phyloP scores from a whole-genome alignment of 2,797 vertebrate genomes.

The Coendou prehensilis region DNA sequence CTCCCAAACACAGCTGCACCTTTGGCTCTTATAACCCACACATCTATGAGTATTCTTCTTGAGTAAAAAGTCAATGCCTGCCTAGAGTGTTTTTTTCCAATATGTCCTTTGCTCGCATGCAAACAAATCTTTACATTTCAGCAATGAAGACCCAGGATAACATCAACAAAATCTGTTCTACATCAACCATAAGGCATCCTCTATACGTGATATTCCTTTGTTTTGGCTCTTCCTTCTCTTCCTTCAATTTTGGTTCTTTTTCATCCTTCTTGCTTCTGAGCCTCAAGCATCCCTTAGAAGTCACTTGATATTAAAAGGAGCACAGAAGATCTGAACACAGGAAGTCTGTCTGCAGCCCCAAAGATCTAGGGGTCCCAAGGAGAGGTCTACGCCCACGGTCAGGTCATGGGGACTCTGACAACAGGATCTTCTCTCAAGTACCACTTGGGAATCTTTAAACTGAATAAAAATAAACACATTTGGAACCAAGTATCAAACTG shows the following conservation, averaged over 20 bases:
- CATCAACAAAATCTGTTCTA: background rate
- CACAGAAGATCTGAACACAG: background rate
- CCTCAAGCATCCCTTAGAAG: background rate
- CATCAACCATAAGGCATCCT: background rate
- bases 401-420: background rate
- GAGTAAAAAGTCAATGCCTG: background rate
- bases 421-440: background rate
- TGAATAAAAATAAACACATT: background rate
- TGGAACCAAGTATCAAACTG: background rate
- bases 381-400: background rate
- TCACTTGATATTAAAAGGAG: background rate
- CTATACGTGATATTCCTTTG: background rate
- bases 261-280: background rate
- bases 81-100: background rate
- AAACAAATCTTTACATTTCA: conserved; percentile 13
- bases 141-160: background rate
- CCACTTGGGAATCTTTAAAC: background rate
- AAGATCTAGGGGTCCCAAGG: background rate
- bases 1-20: conserved; percentile 69
- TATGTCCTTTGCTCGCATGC: background rate
- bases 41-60: background rate
- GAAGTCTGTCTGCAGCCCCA: background rate
- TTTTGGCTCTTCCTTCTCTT: background rate
- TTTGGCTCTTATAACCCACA: conserved; percentile 48
- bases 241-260: background rate